Evolutionary conservation across 2,797 vertebrate genomes (phyloP), one percentile per base, ranked within the genome.

Genomic region (Eremophila alpestris): DNA sequence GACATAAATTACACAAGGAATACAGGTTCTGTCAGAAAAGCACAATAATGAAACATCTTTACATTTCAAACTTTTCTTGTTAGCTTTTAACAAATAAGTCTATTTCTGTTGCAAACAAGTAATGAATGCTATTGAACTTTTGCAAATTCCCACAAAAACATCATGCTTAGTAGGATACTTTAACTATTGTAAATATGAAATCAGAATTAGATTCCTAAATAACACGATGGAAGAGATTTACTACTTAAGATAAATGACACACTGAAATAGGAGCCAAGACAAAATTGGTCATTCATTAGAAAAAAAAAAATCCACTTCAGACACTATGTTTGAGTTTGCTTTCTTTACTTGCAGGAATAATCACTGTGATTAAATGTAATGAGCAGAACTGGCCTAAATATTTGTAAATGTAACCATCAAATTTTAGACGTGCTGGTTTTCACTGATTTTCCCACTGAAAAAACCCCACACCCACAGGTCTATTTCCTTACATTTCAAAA

Each of bases 1-100:
- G 79, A 97, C 94, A 91, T 94, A 95, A 96, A 96, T 96, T 95
- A 95, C 83, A 95, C 96, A 93, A 93, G 84, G 94, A 95, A 92
- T 88, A 97, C 89, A 96, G 60, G 13, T 94, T 96, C 81, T 75
- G 84, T 95, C 89, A 94, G 80, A 80, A 96, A 81, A 90, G 92
- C 92, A 96, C 76, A 96, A 78, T 94, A 94, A 96, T 94, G 94
- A 94, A 95, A 96, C 87, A 85, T 75, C 75, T 94, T 94, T 91
- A 96, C 77, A 96, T 95, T 88, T 90, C 93, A 89, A 96, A 95
- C 51, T 94, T 86, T 68, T 81, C 85, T 96, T 84, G 92, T 94
- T 91, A 95, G 87, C 77, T 94, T 89, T 89, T 93, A 96, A 96
- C 88, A 95, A 97, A 91, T 91, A 73, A 96, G 48, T 86, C 91